These are phyloP conservation scores for Upupa epops DNA, from an alignment of 2,113 vertebrate genomes.

Conservation along the genomic window DNA sequence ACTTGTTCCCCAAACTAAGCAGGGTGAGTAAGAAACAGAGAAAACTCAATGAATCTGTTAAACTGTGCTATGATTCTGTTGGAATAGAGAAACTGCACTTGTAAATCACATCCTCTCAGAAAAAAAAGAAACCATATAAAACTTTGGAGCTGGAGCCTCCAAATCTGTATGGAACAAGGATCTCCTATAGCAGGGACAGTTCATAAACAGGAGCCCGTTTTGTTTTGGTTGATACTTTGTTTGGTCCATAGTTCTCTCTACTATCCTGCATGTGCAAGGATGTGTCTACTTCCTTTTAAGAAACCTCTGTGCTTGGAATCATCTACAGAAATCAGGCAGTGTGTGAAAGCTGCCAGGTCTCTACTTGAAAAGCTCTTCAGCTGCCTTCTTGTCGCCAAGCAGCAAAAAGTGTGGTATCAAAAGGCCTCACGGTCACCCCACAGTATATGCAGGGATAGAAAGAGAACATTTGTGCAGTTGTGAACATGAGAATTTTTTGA, in stretches of 20 bases:
- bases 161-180: not conserved
- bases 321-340: not conserved
- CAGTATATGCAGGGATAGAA: not conserved
- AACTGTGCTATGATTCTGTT: not conserved
- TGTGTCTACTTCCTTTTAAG: not conserved
- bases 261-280: not conserved
- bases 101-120: not conserved
- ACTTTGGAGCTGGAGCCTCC: not conserved
- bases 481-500: not conserved
- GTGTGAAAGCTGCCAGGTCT: not conserved
- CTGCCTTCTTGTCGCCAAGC: not conserved
- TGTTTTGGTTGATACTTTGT: not conserved
- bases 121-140: not conserved
- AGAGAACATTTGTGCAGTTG: not conserved
- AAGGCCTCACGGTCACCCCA: not conserved
- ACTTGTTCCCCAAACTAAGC: not conserved
- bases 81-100: not conserved
- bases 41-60: not conserved
- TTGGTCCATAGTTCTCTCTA: not conserved
- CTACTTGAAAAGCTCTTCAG: not conserved
- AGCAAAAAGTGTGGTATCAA: not conserved
- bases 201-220: not conserved
- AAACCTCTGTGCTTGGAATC: not conserved
- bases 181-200: not conserved
- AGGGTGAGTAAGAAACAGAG: not conserved